Base-by-base conservation (phyloP, 2,113 vertebrate genomes). In the Aspiorhynchus laticeps region DNA sequence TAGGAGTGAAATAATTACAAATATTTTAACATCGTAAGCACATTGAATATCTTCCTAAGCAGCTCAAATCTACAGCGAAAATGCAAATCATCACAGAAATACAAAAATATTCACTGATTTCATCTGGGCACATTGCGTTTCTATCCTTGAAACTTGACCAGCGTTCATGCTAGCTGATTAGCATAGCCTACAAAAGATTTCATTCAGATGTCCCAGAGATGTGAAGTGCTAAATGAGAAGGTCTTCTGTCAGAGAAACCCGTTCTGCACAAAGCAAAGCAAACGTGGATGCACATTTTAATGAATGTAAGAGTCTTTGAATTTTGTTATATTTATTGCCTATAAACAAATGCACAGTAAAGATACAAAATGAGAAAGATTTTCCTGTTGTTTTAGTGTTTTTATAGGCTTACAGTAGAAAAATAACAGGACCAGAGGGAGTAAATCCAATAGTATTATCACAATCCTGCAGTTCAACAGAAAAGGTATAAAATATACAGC, bases 401-500 rank as follows among this genome's bases (percentile, higher is more conserved):
- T 83, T 56, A 74, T 26, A 56, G 46, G 33, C 69, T 74, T 59
- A 26, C 28, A 74, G 69, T 84, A 84, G 31, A 74, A 84, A 84
- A 74, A 74, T 48, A 84, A 56, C 14, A 51, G 21, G 65, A 71
- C 65, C 31, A 41, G 33, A 84, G 11, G 21, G 48, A 59, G 31
- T 71, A 53, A 67, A 46, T 69, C 41, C 61, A 82, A 82, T 46
- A 65, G 81, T 71, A 33, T 69, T 53, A 83, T 71, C 81, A 71
- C 43, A 83, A 69, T 83, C 80, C 63, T 82, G n/a, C 80, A 81
- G 77, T 24, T 79, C 24, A 38, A 43, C 56, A 81, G 36, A 56
- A 83, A 75, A 59, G 31, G 24, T 84, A 84, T 56, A 84, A 84
- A 84, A 84, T 74, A 84, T 74, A 84, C 67, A 84, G 83, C 83